These are phyloP conservation scores for Romanogobio albipinnatus DNA, from an alignment of 2,113 vertebrate genomes.

Conservation along the genomic window DNA sequence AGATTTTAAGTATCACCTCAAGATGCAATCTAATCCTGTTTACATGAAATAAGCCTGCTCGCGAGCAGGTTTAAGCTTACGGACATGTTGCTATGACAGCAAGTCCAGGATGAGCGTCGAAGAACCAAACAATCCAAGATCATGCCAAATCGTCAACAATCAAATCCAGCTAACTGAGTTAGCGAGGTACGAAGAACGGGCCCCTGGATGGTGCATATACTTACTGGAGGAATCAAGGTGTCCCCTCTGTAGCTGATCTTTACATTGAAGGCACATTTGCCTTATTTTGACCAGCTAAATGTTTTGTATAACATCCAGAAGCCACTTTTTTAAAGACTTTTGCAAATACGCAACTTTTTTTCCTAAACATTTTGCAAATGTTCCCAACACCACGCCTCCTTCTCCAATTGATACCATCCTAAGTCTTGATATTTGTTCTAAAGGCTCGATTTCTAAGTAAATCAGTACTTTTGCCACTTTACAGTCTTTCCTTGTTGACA, in stretches of 20 bases:
- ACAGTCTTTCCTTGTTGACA: not conserved
- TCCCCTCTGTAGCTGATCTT: not conserved
- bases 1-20: no score
- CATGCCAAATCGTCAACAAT: no score
- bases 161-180: no score
- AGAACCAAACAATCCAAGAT: no score
- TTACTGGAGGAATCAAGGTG: not conserved
- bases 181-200: no score
- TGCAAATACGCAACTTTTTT: not conserved
- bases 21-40: no score
- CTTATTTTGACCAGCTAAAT: not conserved
- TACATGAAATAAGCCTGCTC: no score
- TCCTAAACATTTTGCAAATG: not conserved
- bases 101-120: no score
- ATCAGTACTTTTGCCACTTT: not conserved
- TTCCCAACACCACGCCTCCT: not conserved
- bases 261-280: not conserved
- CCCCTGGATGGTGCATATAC: not conserved
- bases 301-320: not conserved
- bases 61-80: no score
- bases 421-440: not conserved
- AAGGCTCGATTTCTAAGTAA: not conserved
- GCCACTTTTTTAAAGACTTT: not conserved
- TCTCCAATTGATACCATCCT: not conserved
- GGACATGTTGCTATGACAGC: no score